phyloP scores from a whole-genome alignment of 2,888 invertebrate species.

The Trissonchulus latispiculum region DNA sequence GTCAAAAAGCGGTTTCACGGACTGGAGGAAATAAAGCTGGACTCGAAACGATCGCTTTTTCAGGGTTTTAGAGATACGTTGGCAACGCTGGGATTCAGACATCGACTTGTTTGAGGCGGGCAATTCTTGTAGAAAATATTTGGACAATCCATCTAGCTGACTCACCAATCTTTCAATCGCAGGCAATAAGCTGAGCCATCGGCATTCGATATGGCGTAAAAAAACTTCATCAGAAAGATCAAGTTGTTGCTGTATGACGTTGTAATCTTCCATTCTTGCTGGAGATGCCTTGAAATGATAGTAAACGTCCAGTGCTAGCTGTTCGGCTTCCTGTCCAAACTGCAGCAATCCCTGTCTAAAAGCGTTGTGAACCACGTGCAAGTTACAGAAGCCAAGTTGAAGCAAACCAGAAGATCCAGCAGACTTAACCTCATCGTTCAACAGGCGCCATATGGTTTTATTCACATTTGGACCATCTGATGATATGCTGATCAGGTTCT shows the following conservation, averaged over 20 bases:
- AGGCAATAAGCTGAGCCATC: neutral
- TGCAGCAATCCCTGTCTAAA: neutral
- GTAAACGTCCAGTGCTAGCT: neutral
- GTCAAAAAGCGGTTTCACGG: neutral
- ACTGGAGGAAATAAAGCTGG: neutral
- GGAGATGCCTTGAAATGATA: neutral
- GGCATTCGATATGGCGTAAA: neutral
- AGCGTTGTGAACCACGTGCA: neutral
- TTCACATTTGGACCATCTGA: neutral
- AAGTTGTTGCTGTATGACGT: neutral
- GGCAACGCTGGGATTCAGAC: neutral
- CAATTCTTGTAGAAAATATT: neutral
- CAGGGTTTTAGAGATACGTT: neutral
- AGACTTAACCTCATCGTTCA: neutral
- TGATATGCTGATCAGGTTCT: neutral
- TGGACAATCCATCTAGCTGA: neutral
- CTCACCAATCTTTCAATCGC: neutral
- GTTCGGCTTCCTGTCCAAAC: neutral
- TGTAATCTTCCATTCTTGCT: neutral
- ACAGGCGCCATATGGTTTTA: neutral
- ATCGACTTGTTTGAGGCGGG: neutral
- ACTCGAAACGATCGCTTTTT: neutral
- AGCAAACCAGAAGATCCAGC: neutral
- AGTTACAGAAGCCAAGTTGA: neutral
- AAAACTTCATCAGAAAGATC: neutral